Evolutionary conservation across 2,888 invertebrate species (phyloP).

Genomic region (Dryadula phaetusa): DNA sequence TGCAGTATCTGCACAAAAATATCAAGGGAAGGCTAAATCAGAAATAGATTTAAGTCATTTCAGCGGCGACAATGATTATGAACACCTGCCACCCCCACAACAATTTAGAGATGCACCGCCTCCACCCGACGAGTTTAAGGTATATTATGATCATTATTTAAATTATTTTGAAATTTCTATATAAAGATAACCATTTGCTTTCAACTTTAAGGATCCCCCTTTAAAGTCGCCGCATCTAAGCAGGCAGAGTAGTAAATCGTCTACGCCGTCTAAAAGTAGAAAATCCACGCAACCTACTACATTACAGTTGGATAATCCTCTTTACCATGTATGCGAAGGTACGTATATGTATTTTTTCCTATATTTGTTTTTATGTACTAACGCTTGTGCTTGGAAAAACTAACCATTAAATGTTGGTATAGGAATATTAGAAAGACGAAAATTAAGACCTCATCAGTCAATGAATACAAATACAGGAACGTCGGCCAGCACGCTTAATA

Average conservation of each 20-base stretch:
- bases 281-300: slow-evolving; percentile 66
- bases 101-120: slow-evolving; percentile 93
- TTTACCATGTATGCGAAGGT: slow-evolving; percentile 93
- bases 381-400: slow-evolving; percentile 59
- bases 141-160: slow-evolving; percentile 46
- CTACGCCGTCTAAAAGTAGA: slow-evolving; percentile 75
- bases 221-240: slow-evolving; percentile 74
- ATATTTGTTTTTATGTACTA: slow-evolving; percentile 7
- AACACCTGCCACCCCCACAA: slow-evolving; percentile 92
- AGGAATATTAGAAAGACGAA: slow-evolving; percentile 80
- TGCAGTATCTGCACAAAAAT: slow-evolving; percentile 63
- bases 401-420: slow-evolving; percentile 58
- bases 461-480: slow-evolving; percentile 59
- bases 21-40: slow-evolving; percentile 83
- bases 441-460: slow-evolving; percentile 74
- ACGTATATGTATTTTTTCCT: slow-evolving; percentile 48
- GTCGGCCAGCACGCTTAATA: slow-evolving; percentile 71
- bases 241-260: slow-evolving; percentile 76
- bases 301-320: slow-evolving; percentile 87
- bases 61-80: slow-evolving; percentile 85
- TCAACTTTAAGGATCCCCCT: slow-evolving; percentile 70
- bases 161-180: background rate
- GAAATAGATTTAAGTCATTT: slow-evolving; percentile 84
- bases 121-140: slow-evolving; percentile 89
- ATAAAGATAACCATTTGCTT: slow-evolving; percentile 22